Evolutionary conservation across 2,113 vertebrate species (phyloP), one percentile per base, ranked within the genome.

Genomic region (Hipposideros armiger): DNA sequence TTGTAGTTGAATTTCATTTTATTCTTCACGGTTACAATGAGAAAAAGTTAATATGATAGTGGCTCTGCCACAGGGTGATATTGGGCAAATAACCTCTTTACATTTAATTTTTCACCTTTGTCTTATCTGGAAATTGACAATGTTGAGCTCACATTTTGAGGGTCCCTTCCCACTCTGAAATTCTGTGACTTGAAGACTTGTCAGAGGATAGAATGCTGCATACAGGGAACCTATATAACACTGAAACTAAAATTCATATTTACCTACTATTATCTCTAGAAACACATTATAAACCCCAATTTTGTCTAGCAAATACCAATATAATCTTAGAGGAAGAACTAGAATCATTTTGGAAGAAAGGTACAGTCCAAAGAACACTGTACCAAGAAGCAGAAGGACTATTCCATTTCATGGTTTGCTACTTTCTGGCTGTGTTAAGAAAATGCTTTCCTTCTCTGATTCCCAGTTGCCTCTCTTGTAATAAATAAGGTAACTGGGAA

Each of bases 181-280:
- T 45, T 90, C n/a, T 88, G 45, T 77, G 50, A 20, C 19, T 72
- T 0, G 66, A 74, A 78, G 10, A 78, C 4, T 92, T n/a, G n/a
- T 85, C 42, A 81, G 20, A 3, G 16, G 30, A 66, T 16, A 76
- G 40, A 84, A 82, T 76, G 69, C 17, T 94, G 11, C 42, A 72
- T 82, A 3, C 20, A 60, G 47, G 90, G n/a, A 60, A 73, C 28
- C 60, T 64, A 47, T 26, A 36, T 76, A 77, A 90, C 73, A 56
- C 13, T 91, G 77, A 95, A 14, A 74, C n/a, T 87, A 52, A 97
- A 87, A 64, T 94, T 95, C 32, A 70, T 91, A 54, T 80, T 97
- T 91, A 78, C 1, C 74, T 58, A 74, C 90, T 84, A 50, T 66
- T 85, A 86, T 89, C 88, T 93, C 28, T 74, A 93, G 73, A 50